A percentile compares a stretch with the other conserved stretches of the same genome.
Evolutionary conservation across 2,113 vertebrate species (phyloP).

Genomic region (Okapia johnstoni): DNA sequence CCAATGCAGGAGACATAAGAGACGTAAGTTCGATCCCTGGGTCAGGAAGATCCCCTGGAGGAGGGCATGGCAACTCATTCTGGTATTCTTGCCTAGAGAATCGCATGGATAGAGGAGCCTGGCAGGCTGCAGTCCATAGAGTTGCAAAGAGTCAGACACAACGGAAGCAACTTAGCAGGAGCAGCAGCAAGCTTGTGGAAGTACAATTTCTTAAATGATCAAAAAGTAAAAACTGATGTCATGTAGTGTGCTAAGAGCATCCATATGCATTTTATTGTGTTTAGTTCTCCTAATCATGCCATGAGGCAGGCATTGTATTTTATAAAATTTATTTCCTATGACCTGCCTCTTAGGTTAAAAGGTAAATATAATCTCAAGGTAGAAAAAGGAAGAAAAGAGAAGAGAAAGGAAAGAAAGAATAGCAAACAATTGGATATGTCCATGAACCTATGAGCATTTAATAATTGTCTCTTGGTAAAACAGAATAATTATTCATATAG

Average conservation of each 20-base stretch:
- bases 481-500: neutral
- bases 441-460: neutral
- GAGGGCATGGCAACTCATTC: neutral
- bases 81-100: neutral
- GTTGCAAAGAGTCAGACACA: neutral
- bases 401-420: neutral
- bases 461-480: neutral
- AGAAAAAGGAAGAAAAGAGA: neutral
- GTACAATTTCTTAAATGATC: neutral
- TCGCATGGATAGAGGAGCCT: neutral
- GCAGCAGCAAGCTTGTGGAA: neutral
- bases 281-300: neutral
- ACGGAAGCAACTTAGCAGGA: neutral
- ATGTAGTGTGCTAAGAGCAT: neutral
- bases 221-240: neutral
- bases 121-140: neutral
- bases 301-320: neutral
- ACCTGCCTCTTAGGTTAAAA: neutral
- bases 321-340: neutral
- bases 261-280: neutral
- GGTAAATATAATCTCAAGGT: neutral
- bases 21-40: neutral
- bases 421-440: neutral
- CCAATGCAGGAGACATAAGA: neutral
- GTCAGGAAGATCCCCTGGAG: neutral